Base-by-base conservation (phyloP, 2,797 vertebrate species). In the Enteromius afrohamiltoni region DNA sequence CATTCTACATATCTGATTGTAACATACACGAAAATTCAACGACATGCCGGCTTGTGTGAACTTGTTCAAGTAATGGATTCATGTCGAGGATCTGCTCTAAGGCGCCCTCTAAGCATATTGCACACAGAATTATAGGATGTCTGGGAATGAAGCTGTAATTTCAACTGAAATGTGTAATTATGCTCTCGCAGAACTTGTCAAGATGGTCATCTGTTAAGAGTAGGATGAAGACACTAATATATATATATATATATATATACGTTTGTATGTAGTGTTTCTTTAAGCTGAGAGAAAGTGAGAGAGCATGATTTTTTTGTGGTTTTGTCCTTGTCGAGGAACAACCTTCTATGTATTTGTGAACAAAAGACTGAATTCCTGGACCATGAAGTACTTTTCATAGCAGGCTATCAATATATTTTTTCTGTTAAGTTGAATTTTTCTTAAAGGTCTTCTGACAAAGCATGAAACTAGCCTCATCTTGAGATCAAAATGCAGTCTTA, bases 121-220 rank as follows among this genome's bases (percentile, higher is more conserved):
- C 4, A 21, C 26, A 73, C 26, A 37, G 6, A 64, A 73, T 74
- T 64, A 60, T 67, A 11, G 34, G 34, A 76, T 14, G 69, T 75
- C 45, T 0, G 5, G 23, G 17, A 64, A 64, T 47, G 3, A 17
- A 2, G 5, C 42, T 83, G 6, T 83, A 55, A 83, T 83, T 55
- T 65, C 7, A 10, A 21, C 3, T 67, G 47, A 76, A 67, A 67
- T 26, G 47, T 82, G 45, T 53, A 65, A 82, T 82, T 67, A 82
- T 68, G 13, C 16, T 17, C 53, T 65, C 7, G 13, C 31, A 9
- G 16, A 75, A 82, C 58, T 26, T 67, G 71, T 65, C 80, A 40
- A 74, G 60, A 42, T 13, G 17, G 34, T 75, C 60, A 67, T 60
- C 60, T 82, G 80, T 55, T 55, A 65, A 37, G 80, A 40, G 67